Evolutionary conservation across 1,140 invertebrate species (phyloP).

Genomic region (Halictus rubicundus): DNA sequence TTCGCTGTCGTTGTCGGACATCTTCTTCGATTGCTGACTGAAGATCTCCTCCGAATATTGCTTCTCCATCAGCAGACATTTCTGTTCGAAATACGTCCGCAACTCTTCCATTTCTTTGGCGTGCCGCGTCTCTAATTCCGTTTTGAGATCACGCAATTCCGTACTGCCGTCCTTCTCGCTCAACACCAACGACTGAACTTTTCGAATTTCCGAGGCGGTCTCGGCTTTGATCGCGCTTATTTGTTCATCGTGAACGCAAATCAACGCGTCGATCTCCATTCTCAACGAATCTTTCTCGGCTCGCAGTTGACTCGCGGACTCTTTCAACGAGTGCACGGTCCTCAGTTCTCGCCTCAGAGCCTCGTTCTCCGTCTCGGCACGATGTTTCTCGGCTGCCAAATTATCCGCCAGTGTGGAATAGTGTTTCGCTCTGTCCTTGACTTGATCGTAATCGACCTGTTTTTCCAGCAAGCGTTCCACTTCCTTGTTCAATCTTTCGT

Average conservation of each 20-base stretch:
- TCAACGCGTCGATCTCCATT: slow-evolving; percentile 56
- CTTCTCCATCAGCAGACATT: slow-evolving; percentile 88
- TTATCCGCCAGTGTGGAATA: slow-evolving; percentile 57
- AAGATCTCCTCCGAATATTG: slow-evolving; percentile 88
- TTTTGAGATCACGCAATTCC: slow-evolving; percentile 80
- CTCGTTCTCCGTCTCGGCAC: slow-evolving; percentile 44
- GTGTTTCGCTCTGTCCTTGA: slow-evolving; percentile 54
- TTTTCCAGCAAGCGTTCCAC: slow-evolving; percentile 36
- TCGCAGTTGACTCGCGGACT: slow-evolving; percentile 60
- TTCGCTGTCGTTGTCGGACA: slow-evolving; percentile 79
- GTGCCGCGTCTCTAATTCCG: slow-evolving; percentile 84
- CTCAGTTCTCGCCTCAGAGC: slow-evolving; percentile 51
- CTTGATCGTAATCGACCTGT: slow-evolving; percentile 53
- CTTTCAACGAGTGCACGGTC: slow-evolving; percentile 55
- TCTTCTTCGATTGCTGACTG: slow-evolving; percentile 85
- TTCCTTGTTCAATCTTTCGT: slow-evolving; percentile 55
- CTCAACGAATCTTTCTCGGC: slow-evolving; percentile 50
- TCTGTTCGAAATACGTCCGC: slow-evolving; percentile 88
- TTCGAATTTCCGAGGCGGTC: slow-evolving; percentile 60
- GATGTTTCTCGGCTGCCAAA: slow-evolving; percentile 61
- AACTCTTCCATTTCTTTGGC: slow-evolving; percentile 88
- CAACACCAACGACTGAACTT: slow-evolving; percentile 72
- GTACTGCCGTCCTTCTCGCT: slow-evolving; percentile 80
- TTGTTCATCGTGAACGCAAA: slow-evolving; percentile 74
- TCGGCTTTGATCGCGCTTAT: slow-evolving; percentile 64